A percentile compares a stretch with the other conserved stretches of the same genome.
Conservation (phyloP, 2,113 vertebrate genomes). For the Mixornis gularis region DNA sequence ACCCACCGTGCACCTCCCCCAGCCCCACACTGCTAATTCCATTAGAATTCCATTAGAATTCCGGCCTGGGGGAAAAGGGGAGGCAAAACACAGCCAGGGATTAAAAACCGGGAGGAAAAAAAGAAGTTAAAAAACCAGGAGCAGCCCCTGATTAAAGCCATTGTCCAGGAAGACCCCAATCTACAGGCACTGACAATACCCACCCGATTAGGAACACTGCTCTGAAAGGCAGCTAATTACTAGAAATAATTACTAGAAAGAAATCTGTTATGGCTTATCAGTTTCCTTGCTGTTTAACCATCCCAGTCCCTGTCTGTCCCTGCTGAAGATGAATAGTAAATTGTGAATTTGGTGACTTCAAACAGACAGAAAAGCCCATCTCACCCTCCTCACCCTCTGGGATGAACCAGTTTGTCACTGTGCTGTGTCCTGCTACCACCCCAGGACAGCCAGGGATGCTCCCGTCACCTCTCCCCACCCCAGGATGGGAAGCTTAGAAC, state of each 20-base stretch:
- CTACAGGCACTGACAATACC: slow-evolving; percentile 27
- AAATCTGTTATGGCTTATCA: slow-evolving; percentile 53
- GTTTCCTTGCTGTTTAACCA: neutral
- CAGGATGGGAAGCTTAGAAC: neutral
- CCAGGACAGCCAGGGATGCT: neutral
- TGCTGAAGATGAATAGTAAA: neutral
- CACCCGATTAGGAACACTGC: slow-evolving; percentile 40
- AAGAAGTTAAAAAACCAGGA: neutral
- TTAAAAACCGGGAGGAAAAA: neutral
- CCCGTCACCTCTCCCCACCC: accelerated
- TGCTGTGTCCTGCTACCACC: neutral
- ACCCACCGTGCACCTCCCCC: neutral
- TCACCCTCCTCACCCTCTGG: neutral
- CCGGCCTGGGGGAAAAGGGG: neutral
- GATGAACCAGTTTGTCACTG: accelerated
- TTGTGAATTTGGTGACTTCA: neutral
- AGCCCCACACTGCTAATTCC: neutral
- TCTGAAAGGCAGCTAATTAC: slow-evolving; percentile 68
- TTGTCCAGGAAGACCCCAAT: slow-evolving; percentile 30
- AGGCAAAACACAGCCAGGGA: neutral
- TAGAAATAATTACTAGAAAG: slow-evolving; percentile 66
- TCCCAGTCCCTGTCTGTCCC: neutral
- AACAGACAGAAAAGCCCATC: neutral
- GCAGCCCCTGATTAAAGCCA: slow-evolving; percentile 20
- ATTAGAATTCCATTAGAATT: slow-evolving; percentile 26